Evolutionary conservation across 2,797 vertebrate genomes (phyloP).

Genomic region (Hyperoplus lanceolatus): DNA sequence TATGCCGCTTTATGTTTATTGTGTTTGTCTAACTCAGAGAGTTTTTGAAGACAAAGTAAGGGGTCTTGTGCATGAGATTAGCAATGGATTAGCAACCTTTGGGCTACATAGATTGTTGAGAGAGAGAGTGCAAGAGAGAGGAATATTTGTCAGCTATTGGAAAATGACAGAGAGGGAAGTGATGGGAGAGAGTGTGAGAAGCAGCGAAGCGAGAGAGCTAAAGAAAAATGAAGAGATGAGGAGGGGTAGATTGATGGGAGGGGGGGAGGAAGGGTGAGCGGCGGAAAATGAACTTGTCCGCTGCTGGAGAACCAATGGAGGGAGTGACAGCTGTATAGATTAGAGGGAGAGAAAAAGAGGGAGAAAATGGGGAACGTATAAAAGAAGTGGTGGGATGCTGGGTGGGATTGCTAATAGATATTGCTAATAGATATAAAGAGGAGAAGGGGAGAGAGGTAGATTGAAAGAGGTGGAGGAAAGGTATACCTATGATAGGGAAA

Average conservation of each 20-base stretch:
- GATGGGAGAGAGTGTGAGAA: constrained; percentile 47
- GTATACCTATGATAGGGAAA: constrained; percentile 29
- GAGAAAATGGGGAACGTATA: background rate
- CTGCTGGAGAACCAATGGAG: constrained; percentile 69
- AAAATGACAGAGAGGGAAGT: constrained; percentile 64
- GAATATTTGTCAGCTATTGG: constrained; percentile 64
- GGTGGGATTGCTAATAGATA: background rate
- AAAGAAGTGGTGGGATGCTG: background rate
- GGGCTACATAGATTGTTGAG: background rate
- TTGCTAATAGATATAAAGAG: constrained; percentile 22
- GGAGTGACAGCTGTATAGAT: constrained; percentile 77
- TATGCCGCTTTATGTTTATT: background rate
- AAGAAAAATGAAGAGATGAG: constrained; percentile 61
- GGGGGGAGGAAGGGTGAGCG: constrained; percentile 39
- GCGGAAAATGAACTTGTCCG: constrained; percentile 78
- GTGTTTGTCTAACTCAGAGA: constrained; percentile 11
- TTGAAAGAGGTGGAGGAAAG: constrained; percentile 8
- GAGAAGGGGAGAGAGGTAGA: constrained; percentile 16
- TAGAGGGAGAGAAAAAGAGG: constrained; percentile 36
- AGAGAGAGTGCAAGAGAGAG: constrained; percentile 29
- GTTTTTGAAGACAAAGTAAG: background rate
- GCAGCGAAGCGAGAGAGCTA: constrained; percentile 51
- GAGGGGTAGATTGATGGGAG: constrained; percentile 65
- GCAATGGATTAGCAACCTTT: constrained; percentile 2
- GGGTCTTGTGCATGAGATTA: background rate